Evolutionary conservation across 1,140 invertebrate genomes (phyloP), one percentile per base, ranked within the genome.

Genomic region (Drosophila miranda): DNA sequence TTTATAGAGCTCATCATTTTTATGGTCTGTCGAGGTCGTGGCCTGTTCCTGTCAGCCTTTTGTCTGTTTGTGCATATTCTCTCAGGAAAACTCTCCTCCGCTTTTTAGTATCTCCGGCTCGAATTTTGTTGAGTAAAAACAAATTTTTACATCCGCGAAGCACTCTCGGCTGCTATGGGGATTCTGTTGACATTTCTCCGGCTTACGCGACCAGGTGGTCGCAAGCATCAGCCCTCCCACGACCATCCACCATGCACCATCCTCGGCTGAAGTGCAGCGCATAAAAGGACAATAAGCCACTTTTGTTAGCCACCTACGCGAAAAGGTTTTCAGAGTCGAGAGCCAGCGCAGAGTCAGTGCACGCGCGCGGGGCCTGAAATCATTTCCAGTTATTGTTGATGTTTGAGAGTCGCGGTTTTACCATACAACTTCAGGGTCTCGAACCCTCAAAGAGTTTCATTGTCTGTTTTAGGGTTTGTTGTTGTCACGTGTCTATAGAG

Each of bases 281-380:
- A 75, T 87, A 87, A 84, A 84, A 84, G 82, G 82, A 84, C 81
- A 86, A 81, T 84, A 84, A 84, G 81, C 81, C 72, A 84, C 80
- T 83, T 83, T 77, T 78, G 71, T 60, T 49, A 51, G 67, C 54
- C 55, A 81, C 56, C 73, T 77, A 76, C 77, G 60, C 61, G 57
- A 63, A 84, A 86, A 77, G 77, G 81, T 86, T 76, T 45, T 50
- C 58, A 52, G 34, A 38, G 34, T 38, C 34, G 30, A 38, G 34
- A 38, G 7, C 6, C 28, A 23, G 23, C 5, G 23, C 23, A 38
- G 34, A 38, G 28, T 34, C 16, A 23, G 9, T 14, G 30, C n/a
- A 51, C 34, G 44, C 45, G 26, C 34, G 50, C 57, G 53, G 56
- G 26, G 41, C 41, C 50, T 42, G 34, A 83, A 83, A 83, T 75